Conservation (phyloP, 2,888 invertebrate species). For the Polymixis flavicincta region DNA sequence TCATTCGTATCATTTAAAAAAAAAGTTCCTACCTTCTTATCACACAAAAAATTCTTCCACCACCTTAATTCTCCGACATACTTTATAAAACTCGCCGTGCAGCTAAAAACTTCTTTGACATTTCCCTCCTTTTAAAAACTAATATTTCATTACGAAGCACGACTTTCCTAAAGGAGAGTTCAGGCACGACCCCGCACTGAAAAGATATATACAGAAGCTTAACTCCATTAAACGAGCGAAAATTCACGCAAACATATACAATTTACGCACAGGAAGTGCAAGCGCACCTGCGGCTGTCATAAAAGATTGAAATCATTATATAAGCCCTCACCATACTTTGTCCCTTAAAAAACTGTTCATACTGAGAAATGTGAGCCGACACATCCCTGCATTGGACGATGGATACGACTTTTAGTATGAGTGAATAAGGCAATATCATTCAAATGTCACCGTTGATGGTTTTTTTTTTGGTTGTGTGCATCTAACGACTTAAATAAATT, state of each 20-base stretch:
- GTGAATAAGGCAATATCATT: background rate
- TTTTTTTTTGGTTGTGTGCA: too few relatives aligned
- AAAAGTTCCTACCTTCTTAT: background rate
- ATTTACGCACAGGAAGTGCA: background rate
- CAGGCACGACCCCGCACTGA: conserved; percentile 14
- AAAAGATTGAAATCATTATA: too few relatives aligned
- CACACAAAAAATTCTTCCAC: conserved; percentile 28
- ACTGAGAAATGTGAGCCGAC: background rate
- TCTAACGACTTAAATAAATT: background rate
- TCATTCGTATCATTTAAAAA: background rate
- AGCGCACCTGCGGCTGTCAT: background rate
- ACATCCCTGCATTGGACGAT: background rate
- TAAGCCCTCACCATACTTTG: too few relatives aligned
- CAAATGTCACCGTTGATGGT: background rate
- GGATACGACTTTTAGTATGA: background rate
- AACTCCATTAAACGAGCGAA: background rate
- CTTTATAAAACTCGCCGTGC: conserved; percentile 38
- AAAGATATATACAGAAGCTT: conserved; percentile 1
- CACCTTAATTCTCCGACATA: conserved; percentile 13
- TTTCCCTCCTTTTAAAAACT: conserved; percentile 48
- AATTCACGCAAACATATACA: rapidly evolving
- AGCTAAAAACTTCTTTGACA: conserved; percentile 41
- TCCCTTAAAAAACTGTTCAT: background rate
- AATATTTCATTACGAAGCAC: conserved; percentile 52
- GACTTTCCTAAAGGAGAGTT: conserved; percentile 33